phyloP scores from a whole-genome alignment of 1,140 invertebrate species.

The Hirudo medicinalis region DNA sequence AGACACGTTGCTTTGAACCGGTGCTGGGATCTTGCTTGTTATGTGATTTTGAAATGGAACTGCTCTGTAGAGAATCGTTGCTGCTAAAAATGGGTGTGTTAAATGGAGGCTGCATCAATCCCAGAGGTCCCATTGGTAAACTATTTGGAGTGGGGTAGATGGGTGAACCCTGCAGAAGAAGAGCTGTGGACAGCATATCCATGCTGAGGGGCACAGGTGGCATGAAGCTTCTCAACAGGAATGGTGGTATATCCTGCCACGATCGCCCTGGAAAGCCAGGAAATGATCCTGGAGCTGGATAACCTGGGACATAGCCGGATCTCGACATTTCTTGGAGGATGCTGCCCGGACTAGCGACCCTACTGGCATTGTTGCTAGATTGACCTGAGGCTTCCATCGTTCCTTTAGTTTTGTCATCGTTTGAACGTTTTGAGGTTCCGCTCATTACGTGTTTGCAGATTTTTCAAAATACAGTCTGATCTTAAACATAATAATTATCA shows the following conservation, averaged over 20 bases:
- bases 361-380: neutral
- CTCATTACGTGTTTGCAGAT: no score
- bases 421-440: slow-evolving; percentile 3
- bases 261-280: slow-evolving; percentile 6
- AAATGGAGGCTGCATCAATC: neutral
- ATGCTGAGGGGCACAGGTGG: neutral
- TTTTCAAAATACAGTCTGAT: no score
- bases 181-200: slow-evolving; percentile 12
- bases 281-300: neutral
- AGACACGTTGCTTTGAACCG: neutral
- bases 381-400: neutral
- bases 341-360: neutral
- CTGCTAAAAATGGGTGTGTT: neutral
- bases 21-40: neutral
- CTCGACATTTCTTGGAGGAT: slow-evolving; percentile 3
- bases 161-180: slow-evolving; percentile 4
- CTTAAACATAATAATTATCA: no score
- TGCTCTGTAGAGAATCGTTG: slow-evolving; percentile 3
- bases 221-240: neutral
- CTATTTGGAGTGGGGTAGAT: slow-evolving; percentile 4
- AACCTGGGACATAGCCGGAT: neutral
- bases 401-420: slow-evolving; percentile 4
- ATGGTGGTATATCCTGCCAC: slow-evolving; percentile 12
- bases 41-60: neutral
- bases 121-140: neutral